phyloP scores from a whole-genome alignment of 1,140 invertebrate genomes.

The Cardiocondyla obscurior region DNA sequence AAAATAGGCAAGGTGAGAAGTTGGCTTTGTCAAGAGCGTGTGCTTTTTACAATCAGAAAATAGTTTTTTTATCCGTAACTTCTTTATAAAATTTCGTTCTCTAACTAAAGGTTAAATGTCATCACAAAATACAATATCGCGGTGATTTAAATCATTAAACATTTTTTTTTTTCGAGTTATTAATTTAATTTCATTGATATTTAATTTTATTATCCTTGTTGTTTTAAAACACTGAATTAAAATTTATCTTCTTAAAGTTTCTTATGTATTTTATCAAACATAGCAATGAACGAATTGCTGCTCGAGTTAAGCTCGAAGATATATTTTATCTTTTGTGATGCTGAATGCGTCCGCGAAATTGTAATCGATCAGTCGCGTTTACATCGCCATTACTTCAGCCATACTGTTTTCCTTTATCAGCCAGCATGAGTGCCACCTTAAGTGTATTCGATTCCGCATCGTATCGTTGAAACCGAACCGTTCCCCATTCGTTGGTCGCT shows the following conservation, averaged over 20 bases:
- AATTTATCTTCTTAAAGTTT: background rate
- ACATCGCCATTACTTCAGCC: background rate
- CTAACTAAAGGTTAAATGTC: constrained; percentile 78
- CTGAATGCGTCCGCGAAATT: background rate
- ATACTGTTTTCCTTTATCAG: constrained; percentile 29
- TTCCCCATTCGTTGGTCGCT: constrained; percentile 37
- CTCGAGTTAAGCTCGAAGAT: background rate
- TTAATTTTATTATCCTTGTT: background rate
- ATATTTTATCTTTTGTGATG: background rate
- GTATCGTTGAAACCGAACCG: constrained; percentile 23
- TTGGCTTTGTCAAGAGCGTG: background rate
- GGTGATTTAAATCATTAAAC: constrained; percentile 8
- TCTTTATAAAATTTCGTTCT: constrained; percentile 51
- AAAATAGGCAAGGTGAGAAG: background rate
- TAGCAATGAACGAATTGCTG: background rate
- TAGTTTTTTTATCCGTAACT: constrained; percentile 46
- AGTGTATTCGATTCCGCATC: constrained; percentile 22
- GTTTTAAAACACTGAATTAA: background rate
- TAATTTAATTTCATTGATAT: background rate
- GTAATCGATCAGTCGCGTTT: constrained; percentile 12
- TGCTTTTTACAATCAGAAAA: constrained; percentile 65
- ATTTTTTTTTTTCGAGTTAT: no score
- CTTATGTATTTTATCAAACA: background rate
- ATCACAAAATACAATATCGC: constrained; percentile 60
- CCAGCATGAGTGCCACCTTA: constrained; percentile 21